phyloP scores from a whole-genome alignment of 1,140 invertebrate species.

The Cotesia chilonis region DNA sequence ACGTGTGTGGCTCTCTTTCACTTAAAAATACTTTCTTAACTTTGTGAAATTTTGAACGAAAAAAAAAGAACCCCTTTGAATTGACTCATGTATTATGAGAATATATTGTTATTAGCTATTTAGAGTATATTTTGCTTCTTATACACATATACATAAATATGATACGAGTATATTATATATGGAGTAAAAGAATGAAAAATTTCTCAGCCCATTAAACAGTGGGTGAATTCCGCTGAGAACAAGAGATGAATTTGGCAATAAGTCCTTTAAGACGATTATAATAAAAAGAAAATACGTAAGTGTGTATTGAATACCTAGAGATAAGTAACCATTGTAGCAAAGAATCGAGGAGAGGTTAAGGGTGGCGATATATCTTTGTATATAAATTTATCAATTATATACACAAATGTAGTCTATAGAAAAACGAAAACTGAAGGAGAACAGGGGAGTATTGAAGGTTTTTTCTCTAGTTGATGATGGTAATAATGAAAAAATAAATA shows the following conservation, averaged over 20 bases:
- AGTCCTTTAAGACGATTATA: not conserved
- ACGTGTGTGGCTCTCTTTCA: too few relatives aligned
- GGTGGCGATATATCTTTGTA: conserved; percentile 6
- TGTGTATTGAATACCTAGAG: not conserved
- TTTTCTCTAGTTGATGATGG: conserved; percentile 12
- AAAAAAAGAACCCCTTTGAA: too few relatives aligned
- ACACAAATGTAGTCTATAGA: conserved; percentile 14
- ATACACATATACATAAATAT: not conserved
- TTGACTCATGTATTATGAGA: too few relatives aligned
- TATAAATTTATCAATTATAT: conserved; percentile 24
- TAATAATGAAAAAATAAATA: conserved; percentile 17
- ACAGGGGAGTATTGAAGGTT: conserved; percentile 12
- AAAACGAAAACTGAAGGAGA: conserved; percentile 11
- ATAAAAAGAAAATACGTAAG: not conserved
- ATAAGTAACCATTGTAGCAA: not conserved
- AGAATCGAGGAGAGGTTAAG: not conserved
- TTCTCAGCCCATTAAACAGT: not conserved
- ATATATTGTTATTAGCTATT: too few relatives aligned
- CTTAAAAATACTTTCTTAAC: too few relatives aligned
- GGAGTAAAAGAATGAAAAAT: too few relatives aligned
- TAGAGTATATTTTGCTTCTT: not conserved
- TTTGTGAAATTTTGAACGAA: too few relatives aligned
- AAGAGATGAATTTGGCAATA: conserved; percentile 2
- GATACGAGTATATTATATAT: too few relatives aligned
- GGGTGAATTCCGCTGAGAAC: not conserved